These are phyloP conservation scores for Pithys albifrons DNA, from an alignment of 2,113 vertebrate genomes.

Conservation along the genomic window DNA sequence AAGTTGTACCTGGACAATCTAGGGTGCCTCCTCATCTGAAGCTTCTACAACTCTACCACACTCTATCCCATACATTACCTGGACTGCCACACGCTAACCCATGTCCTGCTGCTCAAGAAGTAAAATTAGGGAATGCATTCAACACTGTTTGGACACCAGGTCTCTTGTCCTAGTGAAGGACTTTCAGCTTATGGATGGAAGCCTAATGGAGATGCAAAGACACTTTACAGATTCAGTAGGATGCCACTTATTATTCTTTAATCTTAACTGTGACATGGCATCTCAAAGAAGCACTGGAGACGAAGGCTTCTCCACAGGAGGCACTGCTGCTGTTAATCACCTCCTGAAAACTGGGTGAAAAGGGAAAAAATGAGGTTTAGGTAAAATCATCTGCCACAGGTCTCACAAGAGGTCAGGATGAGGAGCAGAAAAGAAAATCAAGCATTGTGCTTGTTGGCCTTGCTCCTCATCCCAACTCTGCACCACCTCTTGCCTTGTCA, in stretches of 20 bases:
- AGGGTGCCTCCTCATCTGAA: background rate
- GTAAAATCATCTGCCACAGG: background rate
- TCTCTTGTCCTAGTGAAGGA: background rate
- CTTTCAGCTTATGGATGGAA: background rate
- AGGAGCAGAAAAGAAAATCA: background rate
- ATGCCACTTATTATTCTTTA: background rate
- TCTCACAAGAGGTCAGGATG: background rate
- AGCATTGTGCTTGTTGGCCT: background rate
- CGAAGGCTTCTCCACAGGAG: background rate
- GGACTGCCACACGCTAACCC: background rate
- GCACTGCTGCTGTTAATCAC: background rate
- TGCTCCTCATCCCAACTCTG: background rate
- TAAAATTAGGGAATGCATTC: background rate
- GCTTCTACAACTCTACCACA: background rate
- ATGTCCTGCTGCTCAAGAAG: background rate
- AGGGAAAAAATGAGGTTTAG: background rate
- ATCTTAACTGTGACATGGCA: background rate
- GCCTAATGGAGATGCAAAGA: background rate
- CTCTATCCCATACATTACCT: background rate
- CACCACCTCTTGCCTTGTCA: background rate
- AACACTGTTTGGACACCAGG: background rate
- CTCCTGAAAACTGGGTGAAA: background rate
- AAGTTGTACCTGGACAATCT: background rate
- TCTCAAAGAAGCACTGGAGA: background rate
- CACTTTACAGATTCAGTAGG: background rate